These are phyloP conservation scores for Linnaemya vulpina DNA, from an alignment of 2,888 invertebrate species.

Conservation along the genomic window DNA sequence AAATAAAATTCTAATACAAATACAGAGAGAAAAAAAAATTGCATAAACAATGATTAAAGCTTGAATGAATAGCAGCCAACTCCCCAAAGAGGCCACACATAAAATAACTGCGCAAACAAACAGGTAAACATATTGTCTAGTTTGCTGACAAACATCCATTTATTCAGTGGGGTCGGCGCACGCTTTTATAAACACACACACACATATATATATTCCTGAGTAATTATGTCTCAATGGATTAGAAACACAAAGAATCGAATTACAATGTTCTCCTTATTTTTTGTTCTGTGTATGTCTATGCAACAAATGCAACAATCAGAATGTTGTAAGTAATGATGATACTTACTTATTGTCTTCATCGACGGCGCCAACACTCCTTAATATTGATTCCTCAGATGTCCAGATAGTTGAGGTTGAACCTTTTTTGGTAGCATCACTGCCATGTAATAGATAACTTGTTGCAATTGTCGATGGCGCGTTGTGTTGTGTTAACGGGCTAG, in stretches of 20 bases:
- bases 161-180: constrained; percentile 28
- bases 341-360: constrained; percentile 83
- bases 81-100: constrained; percentile 70
- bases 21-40: not conserved
- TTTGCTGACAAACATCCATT: constrained; percentile 4
- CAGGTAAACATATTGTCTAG: not conserved
- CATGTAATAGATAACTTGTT: constrained; percentile 76
- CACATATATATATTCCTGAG: constrained; percentile 37
- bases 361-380: constrained; percentile 82
- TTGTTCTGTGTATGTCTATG: constrained; percentile 17
- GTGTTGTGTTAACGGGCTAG: constrained; percentile 69
- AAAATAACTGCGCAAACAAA: constrained; percentile 37
- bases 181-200: constrained; percentile 39
- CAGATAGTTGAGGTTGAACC: constrained; percentile 83
- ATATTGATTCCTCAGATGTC: constrained; percentile 83
- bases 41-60: constrained; percentile 40
- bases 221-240: constrained; percentile 70
- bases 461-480: constrained; percentile 71
- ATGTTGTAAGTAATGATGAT: constrained; percentile 48
- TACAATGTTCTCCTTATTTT: constrained; percentile 2
- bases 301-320: constrained; percentile 48
- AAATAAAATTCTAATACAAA: constrained; percentile 50
- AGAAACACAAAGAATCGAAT: constrained; percentile 45
- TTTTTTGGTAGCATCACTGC: constrained; percentile 82
- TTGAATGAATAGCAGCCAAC: constrained; percentile 31